A percentile compares a stretch with the other conserved stretches of the same genome.
Conservation (phyloP, 2,113 vertebrate genomes). For the Naja naja region DNA sequence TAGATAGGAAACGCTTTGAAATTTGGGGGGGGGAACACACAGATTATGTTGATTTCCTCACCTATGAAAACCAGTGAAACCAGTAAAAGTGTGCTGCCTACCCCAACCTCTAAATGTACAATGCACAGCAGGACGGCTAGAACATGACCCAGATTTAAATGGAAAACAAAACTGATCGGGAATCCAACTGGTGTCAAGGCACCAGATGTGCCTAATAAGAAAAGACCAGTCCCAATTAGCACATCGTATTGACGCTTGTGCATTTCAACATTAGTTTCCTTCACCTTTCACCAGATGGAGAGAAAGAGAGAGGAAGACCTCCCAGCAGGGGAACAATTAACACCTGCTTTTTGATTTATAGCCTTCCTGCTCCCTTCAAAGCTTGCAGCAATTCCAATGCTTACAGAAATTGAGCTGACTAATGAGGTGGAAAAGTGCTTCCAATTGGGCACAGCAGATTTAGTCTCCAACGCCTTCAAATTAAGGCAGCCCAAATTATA, state of each 20-base stretch:
- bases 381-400: not conserved
- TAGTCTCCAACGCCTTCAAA: not conserved
- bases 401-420: not conserved
- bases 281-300: conserved; percentile 15
- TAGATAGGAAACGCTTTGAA: not conserved
- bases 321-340: not conserved
- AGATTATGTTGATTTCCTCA: not conserved
- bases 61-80: not conserved
- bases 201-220: not conserved
- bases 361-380: conserved; percentile 1
- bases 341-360: conserved; percentile 41
- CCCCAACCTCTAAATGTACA: not conserved
- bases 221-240: not conserved
- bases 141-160: not conserved
- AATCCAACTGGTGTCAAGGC: not conserved
- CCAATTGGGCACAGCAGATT: not conserved
- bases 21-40: not conserved
- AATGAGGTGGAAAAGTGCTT: conserved; percentile 6
- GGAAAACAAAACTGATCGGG: not conserved
- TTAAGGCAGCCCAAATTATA: not conserved
- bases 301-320: not conserved
- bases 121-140: not conserved
- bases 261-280: not conserved
- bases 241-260: not conserved
- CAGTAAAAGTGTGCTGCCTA: too few relatives aligned